Evolutionary conservation across 2,888 invertebrate genomes (phyloP).

Genomic region (Hoplodrina blanda): DNA sequence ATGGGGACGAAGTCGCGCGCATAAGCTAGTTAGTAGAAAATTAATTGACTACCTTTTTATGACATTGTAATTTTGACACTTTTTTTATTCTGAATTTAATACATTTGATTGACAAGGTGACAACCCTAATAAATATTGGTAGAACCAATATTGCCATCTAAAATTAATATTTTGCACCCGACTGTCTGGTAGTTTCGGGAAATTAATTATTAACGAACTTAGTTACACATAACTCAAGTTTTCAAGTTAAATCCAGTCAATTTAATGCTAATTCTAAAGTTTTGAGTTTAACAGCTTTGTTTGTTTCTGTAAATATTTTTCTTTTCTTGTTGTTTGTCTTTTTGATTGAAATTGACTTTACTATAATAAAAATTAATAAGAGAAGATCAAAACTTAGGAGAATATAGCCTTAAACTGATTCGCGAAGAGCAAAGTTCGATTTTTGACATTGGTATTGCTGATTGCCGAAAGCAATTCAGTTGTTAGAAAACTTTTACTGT

Average conservation of each 20-base stretch:
- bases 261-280: slow-evolving; percentile 40
- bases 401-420: too few relatives aligned
- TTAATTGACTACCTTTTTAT: too few relatives aligned
- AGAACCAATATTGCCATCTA: slow-evolving; percentile 69
- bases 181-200: slow-evolving; percentile 67
- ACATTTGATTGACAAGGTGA: not conserved
- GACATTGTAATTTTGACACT: too few relatives aligned
- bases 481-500: not conserved
- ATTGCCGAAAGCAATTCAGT: too few relatives aligned
- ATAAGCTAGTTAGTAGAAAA: too few relatives aligned
- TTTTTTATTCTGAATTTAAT: not conserved
- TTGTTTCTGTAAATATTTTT: slow-evolving; percentile 4
- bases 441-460: too few relatives aligned
- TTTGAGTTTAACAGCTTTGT: slow-evolving; percentile 15
- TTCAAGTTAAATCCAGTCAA: slow-evolving; percentile 50
- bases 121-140: slow-evolving; percentile 60
- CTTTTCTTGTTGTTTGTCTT: not conserved
- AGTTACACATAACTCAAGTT: slow-evolving; percentile 65
- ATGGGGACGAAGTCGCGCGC: too few relatives aligned
- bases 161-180: slow-evolving; percentile 72
- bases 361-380: not conserved
- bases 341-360: slow-evolving; percentile 4
- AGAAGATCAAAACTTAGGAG: not conserved
- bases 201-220: slow-evolving; percentile 71
- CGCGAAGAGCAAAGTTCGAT: too few relatives aligned